Evolutionary conservation across 2,888 invertebrate species (phyloP).

Genomic region (Ochropacha duplaris): DNA sequence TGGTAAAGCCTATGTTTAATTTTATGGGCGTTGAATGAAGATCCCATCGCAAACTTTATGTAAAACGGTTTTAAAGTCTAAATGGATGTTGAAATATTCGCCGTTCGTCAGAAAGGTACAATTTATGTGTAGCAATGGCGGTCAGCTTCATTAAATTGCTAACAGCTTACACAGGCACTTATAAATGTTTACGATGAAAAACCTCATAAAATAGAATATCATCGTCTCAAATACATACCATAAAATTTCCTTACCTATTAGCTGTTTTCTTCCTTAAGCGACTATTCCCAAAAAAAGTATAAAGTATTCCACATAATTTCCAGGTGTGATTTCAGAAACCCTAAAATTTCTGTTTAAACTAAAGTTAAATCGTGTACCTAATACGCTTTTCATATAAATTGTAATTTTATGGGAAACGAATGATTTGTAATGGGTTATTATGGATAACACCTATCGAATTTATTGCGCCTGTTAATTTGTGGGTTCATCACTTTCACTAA

Average conservation of each 20-base stretch:
- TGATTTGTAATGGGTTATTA: not conserved
- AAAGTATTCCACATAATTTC: no score
- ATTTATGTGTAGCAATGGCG: conserved; percentile 30
- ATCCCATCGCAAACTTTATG: conserved; percentile 37
- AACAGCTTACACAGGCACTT: conserved; percentile 17
- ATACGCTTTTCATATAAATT: not conserved
- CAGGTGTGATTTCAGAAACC: no score
- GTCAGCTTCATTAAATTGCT: not conserved
- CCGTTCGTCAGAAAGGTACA: conserved; percentile 26
- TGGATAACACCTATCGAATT: not conserved
- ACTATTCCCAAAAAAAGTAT: no score
- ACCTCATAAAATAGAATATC: not conserved
- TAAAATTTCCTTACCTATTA: no score
- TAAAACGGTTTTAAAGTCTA: conserved; percentile 33
- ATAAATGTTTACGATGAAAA: not conserved
- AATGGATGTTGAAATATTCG: conserved; percentile 33
- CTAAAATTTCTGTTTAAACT: not conserved
- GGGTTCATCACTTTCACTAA: not conserved
- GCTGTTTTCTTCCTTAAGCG: no score
- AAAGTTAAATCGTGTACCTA: not conserved
- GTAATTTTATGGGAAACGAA: not conserved
- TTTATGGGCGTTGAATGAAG: conserved; percentile 37
- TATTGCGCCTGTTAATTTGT: not conserved
- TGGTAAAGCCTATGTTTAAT: conserved; percentile 38
- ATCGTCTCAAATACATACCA: no score